These are phyloP conservation scores for Pocillopora grandis DNA, from an alignment of 92 coral and sea anemone species.

Conservation along the genomic window DNA sequence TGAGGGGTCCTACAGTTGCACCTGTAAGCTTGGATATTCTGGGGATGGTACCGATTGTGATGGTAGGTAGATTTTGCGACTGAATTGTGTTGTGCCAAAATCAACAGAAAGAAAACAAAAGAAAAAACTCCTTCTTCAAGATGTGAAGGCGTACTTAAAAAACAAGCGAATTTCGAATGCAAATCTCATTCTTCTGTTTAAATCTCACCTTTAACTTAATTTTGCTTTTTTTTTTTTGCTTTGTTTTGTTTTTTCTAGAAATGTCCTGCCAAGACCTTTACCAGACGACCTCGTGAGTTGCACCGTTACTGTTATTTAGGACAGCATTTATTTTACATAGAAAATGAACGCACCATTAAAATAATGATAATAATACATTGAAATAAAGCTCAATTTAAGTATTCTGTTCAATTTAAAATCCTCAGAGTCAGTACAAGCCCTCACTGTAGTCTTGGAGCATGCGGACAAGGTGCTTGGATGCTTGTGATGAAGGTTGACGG, in stretches of 20 bases:
- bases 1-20: neutral
- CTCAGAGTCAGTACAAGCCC: neutral
- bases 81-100: neutral
- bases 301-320: too few relatives aligned
- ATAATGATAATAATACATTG: neutral
- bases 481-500: constrained; percentile 11
- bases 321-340: neutral
- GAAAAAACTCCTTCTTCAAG: too few relatives aligned
- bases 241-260: neutral
- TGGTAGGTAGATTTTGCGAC: neutral
- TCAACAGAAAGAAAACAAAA: too few relatives aligned
- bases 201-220: neutral
- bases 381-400: neutral
- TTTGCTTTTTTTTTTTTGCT: neutral
- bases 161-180: neutral
- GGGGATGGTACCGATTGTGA: neutral
- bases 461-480: neutral
- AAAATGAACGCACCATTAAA: neutral
- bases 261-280: neutral
- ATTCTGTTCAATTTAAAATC: neutral
- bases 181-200: neutral
- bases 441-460: neutral
- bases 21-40: neutral
- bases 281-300: neutral
- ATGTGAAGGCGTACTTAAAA: neutral